phyloP scores from a whole-genome alignment of 2,888 invertebrate genomes.

The Sesia bembeciformis region DNA sequence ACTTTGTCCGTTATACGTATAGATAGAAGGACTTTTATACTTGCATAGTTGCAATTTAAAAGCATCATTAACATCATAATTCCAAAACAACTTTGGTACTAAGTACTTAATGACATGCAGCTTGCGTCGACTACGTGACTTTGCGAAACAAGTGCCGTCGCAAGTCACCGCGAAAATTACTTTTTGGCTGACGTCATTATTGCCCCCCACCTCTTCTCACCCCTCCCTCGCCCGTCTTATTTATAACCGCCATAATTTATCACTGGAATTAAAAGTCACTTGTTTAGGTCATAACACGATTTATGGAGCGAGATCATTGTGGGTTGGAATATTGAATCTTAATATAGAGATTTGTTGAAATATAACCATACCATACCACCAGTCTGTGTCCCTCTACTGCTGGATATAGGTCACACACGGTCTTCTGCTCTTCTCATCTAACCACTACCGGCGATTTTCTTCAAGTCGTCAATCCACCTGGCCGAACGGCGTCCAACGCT shows the following conservation, averaged over 20 bases:
- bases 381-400: no score
- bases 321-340: constrained; percentile 9
- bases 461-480: no score
- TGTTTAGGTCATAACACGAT: constrained; percentile 24
- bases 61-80: not conserved
- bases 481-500: no score
- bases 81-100: not conserved
- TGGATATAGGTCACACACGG: no score
- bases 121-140: constrained; percentile 19
- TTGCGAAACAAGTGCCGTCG: constrained; percentile 20
- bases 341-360: constrained; percentile 8
- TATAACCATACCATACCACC: no score
- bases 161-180: constrained; percentile 53
- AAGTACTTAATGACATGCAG: constrained; percentile 4
- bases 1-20: no score
- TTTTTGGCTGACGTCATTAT: constrained; percentile 50
- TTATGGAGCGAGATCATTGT: not conserved
- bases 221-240: constrained; percentile 8
- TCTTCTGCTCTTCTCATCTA: no score
- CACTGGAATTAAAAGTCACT: constrained; percentile 43
- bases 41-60: not conserved
- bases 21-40: not conserved
- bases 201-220: constrained; percentile 11
- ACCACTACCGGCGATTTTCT: no score
- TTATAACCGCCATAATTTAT: constrained; percentile 47